phyloP scores from a whole-genome alignment of 2,888 invertebrate species.

The Rhopalosiphum nymphaeae region DNA sequence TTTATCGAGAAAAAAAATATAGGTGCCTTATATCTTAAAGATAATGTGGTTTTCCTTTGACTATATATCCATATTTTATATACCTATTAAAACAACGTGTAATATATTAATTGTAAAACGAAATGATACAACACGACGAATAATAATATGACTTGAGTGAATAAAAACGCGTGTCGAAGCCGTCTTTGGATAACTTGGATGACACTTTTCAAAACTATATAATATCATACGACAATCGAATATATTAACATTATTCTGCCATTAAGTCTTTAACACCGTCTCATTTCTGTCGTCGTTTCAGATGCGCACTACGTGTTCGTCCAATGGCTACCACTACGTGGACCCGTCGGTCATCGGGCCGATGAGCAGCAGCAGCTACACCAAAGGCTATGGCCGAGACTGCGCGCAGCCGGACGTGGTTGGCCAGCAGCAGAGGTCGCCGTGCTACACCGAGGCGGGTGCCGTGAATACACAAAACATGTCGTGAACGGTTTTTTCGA shows the following conservation, averaged over 20 bases:
- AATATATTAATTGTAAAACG: neutral
- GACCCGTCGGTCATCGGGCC: slow-evolving; percentile 16
- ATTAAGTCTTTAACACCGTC: too few species aligned
- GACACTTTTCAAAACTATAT: too few species aligned
- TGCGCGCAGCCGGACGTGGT: slow-evolving; percentile 55
- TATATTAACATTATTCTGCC: too few species aligned
- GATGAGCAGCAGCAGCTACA: neutral
- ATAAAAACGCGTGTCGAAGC: neutral
- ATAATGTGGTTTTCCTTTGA: neutral
- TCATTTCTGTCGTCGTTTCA: neutral
- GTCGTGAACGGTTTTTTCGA: neutral
- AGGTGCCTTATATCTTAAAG: neutral
- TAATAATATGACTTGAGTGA: neutral
- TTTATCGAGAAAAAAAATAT: neutral
- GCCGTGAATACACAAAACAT: neutral
- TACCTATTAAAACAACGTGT: neutral
- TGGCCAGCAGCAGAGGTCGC: slow-evolving; percentile 33
- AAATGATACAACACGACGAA: neutral
- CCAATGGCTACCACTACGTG: slow-evolving; percentile 60
- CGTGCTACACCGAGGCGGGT: slow-evolving; percentile 35
- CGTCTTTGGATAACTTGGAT: too few species aligned
- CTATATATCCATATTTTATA: neutral
- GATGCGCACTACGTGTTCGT: slow-evolving; percentile 58
- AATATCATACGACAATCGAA: too few species aligned
- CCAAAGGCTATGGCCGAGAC: slow-evolving; percentile 27